Evolutionary conservation across 2,797 vertebrate species (phyloP), one percentile per base, ranked within the genome.

Genomic region (Manis javanica): DNA sequence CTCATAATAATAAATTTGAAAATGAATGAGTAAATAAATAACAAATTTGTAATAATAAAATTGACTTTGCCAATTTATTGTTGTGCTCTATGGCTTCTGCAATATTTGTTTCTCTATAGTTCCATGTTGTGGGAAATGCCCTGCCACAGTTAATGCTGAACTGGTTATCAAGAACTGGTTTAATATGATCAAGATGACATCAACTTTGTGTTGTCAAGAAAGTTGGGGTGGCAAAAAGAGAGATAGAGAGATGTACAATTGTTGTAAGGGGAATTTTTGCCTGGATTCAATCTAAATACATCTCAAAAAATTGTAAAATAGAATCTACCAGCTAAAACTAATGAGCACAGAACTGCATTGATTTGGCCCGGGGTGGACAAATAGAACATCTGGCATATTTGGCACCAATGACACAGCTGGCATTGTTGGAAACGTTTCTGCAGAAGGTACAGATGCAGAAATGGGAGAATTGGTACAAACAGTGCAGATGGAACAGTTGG

Each of bases 301-400:
- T 98, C 98, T 98, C 98, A 97, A 98, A 98, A 98, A 99, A 98
- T 98, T 98, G 98, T 98, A 98, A 98, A 98, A 98, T 99, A 98
- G 98, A 98, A 99, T 99, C 99, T 99, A 99, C 99, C 99, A 99
- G 98, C 99, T 99, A 98, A 98, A 99, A 99, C 99, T 99, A 99
- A 99, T 99, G 99, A 99, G 99, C 99, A 99, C 98, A 99, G 99
- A 99, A 99, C 99, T 99, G 99, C 99, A 99, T 99, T 99, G 99
- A 99, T 99, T 99, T 99, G 99, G 99, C 99, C 99, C 94, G 98
- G 99, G 99, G 99, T 99, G 99, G 99, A 99, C 99, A 99, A 99
- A 99, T 99, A 99, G 99, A 99, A 99, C 99, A 99, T 99, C 99
- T 99, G 99, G 99, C 99, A 98, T 99, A 99, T 99, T 99, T 99